Percentiles rank a stretch among this genome's conserved stretches.
Evolutionary conservation across 2,888 invertebrate species (phyloP).

Genomic region (Drosophila antonietae): DNA sequence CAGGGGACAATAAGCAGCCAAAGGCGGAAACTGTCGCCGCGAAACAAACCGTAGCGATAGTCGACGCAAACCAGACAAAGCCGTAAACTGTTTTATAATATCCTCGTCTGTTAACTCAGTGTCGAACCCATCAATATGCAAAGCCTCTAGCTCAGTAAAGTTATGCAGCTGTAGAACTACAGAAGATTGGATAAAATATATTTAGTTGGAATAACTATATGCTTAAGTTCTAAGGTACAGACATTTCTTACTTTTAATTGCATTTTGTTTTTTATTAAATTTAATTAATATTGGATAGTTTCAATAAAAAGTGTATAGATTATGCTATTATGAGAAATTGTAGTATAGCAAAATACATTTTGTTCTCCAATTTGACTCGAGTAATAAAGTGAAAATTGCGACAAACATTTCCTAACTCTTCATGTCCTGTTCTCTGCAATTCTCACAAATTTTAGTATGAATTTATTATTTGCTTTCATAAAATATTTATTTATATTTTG

Average conservation of each 20-base stretch:
- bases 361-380: too few species aligned
- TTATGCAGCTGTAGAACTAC: constrained; percentile 51
- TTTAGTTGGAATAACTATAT: background rate
- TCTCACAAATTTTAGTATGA: background rate
- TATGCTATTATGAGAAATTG: background rate
- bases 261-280: background rate
- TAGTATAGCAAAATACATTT: background rate
- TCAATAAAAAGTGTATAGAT: background rate
- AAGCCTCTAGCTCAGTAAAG: constrained; percentile 42
- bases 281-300: background rate
- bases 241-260: background rate
- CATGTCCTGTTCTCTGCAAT: background rate
- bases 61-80: constrained; percentile 30
- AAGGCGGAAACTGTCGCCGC: constrained; percentile 18
- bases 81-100: constrained; percentile 39
- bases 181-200: background rate
- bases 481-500: background rate
- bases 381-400: too few species aligned
- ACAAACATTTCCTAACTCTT: too few species aligned
- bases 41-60: constrained; percentile 49
- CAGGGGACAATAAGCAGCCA: constrained; percentile 37
- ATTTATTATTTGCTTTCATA: too few species aligned
- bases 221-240: background rate
- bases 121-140: constrained; percentile 64
- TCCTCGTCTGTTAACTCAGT: constrained; percentile 32